Base-by-base conservation (phyloP, 2,797 vertebrate genomes). In the Neosilurus hyrtlii region DNA sequence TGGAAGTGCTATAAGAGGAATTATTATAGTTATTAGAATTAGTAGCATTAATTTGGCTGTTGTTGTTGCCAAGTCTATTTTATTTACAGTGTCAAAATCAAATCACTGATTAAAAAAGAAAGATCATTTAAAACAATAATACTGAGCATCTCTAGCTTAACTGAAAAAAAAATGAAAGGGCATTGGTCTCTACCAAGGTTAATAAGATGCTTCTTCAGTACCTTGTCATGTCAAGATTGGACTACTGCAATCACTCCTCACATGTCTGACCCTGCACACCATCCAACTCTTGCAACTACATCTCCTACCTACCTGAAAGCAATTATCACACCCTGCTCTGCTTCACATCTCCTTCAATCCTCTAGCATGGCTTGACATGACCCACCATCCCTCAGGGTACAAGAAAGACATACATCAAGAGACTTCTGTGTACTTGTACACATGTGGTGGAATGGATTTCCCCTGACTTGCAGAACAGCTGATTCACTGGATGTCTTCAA, bases 371-470 rank as follows among this genome's bases (percentile, higher is more conserved):
- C n/a, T 65, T 78, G 61, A 65, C 61, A 65, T 30, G 76, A 78
- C 43, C 61, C 16, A 52, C 43, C 16, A 52, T 52, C 43, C 61
- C 61, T 63, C 43, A 65, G 24, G 61, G 61, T 78, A 52, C n/a
- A 78, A 65, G 43, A 65, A 78, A 78, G 14, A 78, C 61, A 65
- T 52, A 61, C 76, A 65, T 65, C 43, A 7, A 65, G 43, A 65
- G 43, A 78, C 43, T 65, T 76, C 61, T 63, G 76, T 65, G 43
- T 63, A 63, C 43, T 78, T 85, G 84, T 86, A 83, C 24, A 82
- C 72, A 26, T 63, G 75, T 52, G 15, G 15, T 78, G 43, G 57
- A 62, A 51, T 78, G 59, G 16, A 16, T n/a, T 77, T 49, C 59
- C 43, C 75, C 75, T 78, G 61, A 63, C n/a, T 65, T 22, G n/a